These are phyloP conservation scores for Dusona sp. DNA, from an alignment of 2,888 invertebrate genomes.

Conservation along the genomic window DNA sequence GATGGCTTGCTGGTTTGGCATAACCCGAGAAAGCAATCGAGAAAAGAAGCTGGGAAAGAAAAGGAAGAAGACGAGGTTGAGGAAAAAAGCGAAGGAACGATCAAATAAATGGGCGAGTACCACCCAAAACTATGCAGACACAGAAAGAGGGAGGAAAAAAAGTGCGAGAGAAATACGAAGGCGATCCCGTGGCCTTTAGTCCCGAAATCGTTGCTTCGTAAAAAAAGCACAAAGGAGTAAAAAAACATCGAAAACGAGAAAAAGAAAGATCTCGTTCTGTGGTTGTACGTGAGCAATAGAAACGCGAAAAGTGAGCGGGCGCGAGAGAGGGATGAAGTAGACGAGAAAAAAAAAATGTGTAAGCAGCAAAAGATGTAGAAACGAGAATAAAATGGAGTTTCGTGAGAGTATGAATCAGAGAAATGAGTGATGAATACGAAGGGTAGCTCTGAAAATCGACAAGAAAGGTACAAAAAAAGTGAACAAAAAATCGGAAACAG, in stretches of 20 bases:
- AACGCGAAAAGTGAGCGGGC: conserved; percentile 16
- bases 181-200: conserved; percentile 43
- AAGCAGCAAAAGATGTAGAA: conserved; percentile 37
- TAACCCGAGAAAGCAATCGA: conserved; percentile 61
- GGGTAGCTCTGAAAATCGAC: background rate
- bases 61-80: conserved; percentile 38
- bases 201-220: conserved; percentile 58
- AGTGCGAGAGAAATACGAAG: conserved; percentile 19
- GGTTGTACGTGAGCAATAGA: conserved; percentile 48
- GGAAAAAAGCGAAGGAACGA: conserved; percentile 50
- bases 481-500: background rate
- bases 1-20: conserved; percentile 57
- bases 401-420: conserved; percentile 15
- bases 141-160: conserved; percentile 9
- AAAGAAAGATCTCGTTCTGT: conserved; percentile 34
- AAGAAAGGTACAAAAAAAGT: conserved; percentile 9
- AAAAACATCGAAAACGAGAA: conserved; percentile 27
- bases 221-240: conserved; percentile 17
- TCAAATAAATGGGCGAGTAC: conserved; percentile 61
- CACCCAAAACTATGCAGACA: conserved; percentile 64
- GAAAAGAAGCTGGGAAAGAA: conserved; percentile 56
- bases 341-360: conserved; percentile 34
- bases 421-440: conserved; percentile 23
- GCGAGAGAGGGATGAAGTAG: conserved; percentile 9
- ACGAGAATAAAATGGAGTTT: conserved; percentile 49